Evolutionary conservation across 2,888 invertebrate genomes (phyloP), one percentile per base, ranked within the genome.

Genomic region (Tinea pellionella): DNA sequence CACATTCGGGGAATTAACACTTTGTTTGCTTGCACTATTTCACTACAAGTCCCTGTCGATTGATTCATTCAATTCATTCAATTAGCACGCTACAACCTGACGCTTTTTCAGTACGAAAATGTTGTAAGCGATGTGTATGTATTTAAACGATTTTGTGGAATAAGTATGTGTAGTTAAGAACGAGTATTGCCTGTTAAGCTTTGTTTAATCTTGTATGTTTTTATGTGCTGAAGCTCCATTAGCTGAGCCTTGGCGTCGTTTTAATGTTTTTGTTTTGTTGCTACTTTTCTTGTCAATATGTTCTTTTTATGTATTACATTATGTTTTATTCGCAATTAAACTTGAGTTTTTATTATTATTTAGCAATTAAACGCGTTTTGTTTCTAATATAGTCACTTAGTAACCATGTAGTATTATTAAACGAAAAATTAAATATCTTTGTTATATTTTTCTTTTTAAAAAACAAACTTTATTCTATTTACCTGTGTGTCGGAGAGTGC

Each of bases 1-100:
- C 19, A 55, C 29, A n/a, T 55, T 47, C 47, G 3, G 7, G 24
- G n/a, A 55, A 19, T 55, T 55, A 55, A 19, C 55, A 19, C 55
- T 47, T 37, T 37, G 37, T 37, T 24, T 37, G 9, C 37, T 4
- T 47, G 13, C 41, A 41, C 41, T 47, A 47, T 47, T 47, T 47
- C 2, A 47, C 15, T 13, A 19, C 1, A 13, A 2, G 19, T 3
- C 12, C 13, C 18, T n/a, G 16, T n/a, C 24, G 19, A 24, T 24
- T 55, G 55, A 55, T 55, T 55, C 11, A 24, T 16, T 12, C 24
- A 55, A 55, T 55, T 19, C 55, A 55, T 55, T 19, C 55, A 55
- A 55, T 55, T 55, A 55, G 55, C 18, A 4, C 55, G 18, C 4
- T 53, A 53, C n/a, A 7, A 30, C 30, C 6, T 30, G 9, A n/a